phyloP scores from a whole-genome alignment of 2,113 vertebrate species.

The Ceyx margarethae region DNA sequence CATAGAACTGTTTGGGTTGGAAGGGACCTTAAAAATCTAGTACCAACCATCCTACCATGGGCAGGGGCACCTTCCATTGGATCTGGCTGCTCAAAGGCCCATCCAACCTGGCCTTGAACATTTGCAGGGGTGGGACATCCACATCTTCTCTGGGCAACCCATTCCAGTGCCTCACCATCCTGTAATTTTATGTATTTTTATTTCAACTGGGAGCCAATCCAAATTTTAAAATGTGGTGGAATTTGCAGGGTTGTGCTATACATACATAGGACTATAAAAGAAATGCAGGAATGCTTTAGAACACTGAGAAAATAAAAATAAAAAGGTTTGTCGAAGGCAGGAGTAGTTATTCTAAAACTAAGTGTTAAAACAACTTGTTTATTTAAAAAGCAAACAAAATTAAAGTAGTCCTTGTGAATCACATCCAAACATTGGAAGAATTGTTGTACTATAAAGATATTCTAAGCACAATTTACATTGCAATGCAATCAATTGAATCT shows the following conservation, averaged over 20 bases:
- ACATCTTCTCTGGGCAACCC: neutral
- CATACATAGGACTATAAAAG: rapidly evolving
- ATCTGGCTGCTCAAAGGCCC: neutral
- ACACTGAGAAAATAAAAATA: neutral
- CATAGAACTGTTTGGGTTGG: neutral
- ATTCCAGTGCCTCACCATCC: neutral
- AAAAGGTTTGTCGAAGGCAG: neutral
- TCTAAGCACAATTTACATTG: neutral
- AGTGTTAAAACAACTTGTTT: neutral
- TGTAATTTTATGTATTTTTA: neutral
- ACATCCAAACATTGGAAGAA: neutral
- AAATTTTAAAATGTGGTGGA: neutral
- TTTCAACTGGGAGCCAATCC: neutral
- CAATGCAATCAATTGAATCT: neutral
- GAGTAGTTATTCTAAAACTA: neutral
- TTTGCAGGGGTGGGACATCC: neutral
- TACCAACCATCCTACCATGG: neutral
- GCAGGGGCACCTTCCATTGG: neutral
- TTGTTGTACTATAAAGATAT: neutral
- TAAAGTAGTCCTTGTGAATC: neutral
- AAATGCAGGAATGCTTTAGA: neutral
- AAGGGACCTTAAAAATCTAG: neutral
- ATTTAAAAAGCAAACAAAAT: neutral
- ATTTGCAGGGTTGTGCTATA: neutral
- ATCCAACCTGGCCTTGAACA: neutral